Percentiles rank a stretch among this genome's conserved stretches.
These are phyloP conservation scores for Galeruca laticollis DNA, from an alignment of 2,888 invertebrate species.

Conservation along the genomic window DNA sequence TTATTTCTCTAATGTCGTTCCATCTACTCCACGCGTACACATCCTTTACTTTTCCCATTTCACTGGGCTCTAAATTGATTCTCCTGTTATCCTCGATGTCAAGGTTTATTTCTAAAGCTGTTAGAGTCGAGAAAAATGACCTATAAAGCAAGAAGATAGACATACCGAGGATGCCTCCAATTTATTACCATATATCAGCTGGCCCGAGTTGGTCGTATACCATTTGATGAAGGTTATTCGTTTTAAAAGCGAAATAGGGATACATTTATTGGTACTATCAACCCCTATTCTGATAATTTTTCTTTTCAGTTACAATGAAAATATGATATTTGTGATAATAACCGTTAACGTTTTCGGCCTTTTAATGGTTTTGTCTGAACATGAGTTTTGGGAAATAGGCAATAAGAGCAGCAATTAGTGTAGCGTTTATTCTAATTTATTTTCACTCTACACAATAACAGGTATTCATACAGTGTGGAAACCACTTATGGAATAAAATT, in stretches of 20 bases:
- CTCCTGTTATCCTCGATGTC: slow-evolving; percentile 29
- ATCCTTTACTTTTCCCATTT: slow-evolving; percentile 16
- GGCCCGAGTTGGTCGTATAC: background rate
- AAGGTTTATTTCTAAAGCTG: slow-evolving; percentile 32
- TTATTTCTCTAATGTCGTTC: slow-evolving; percentile 27
- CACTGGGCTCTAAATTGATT: slow-evolving; percentile 29
- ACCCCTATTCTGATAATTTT: background rate
- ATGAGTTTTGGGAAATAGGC: too few species aligned
- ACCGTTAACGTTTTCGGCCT: background rate
- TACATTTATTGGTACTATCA: slow-evolving; percentile 1
- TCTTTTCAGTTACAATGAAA: background rate
- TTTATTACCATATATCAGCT: slow-evolving; percentile 15
- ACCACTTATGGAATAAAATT: too few species aligned
- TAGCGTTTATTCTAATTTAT: too few species aligned
- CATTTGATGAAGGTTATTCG: slow-evolving; percentile 1
- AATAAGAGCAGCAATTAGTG: too few species aligned
- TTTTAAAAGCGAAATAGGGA: background rate
- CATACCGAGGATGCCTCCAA: background rate
- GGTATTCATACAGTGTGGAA: too few species aligned
- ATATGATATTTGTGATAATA: background rate
- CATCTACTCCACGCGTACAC: slow-evolving; percentile 22
- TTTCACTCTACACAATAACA: too few species aligned
- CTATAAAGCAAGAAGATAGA: slow-evolving; percentile 14
- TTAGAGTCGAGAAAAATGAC: slow-evolving; percentile 19
- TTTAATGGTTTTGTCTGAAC: too few species aligned